Evolutionary conservation across 2,888 invertebrate species (phyloP), one percentile per base, ranked within the genome.

Genomic region (Pecten maximus): DNA sequence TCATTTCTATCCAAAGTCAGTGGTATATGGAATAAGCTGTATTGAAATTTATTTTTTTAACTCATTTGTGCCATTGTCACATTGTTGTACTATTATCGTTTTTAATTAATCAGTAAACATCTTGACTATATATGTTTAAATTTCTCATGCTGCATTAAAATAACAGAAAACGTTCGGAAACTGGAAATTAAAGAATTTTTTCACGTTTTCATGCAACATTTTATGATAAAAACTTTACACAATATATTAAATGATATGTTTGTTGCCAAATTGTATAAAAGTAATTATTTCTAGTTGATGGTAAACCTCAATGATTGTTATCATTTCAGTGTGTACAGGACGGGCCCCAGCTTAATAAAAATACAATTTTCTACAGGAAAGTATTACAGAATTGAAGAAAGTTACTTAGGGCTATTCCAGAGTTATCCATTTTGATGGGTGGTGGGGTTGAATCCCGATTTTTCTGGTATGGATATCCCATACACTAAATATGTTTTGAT

Each of bases 11-110:
- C 6, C 0, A 16, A 60, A 60, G 16, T 60, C 2, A 60, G 23
- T 60, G 23, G 60, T 23, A 60, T 60, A 60, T 60, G n/a, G 23
- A n/a, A 60, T 23, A 0, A 60, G 1, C 16, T 60, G 0, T 60
- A 60, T 6, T 74, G 74, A 74, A 23, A 74, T 74, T 74, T 74
- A 74, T 74, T 74, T 74, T 74, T 74, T 28, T 74, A n/a, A 74
- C 74, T 35, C 28, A 23, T 23, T 28, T 2, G 74, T 74, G 74
- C 74, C 74, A 74, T 74, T 74, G 6, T n/a, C 3, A 35, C 15
- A 6, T 35, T 35, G 35, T 28, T 35, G 35, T 74, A 74, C 74
- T 35, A 74, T 12, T 2, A 12, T 35, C 35, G 10, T 6, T 8
- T 23, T 23, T 28, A 35, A 28, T 74, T 16, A 35, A 35, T 35